Evolutionary conservation across 1,140 invertebrate genomes (phyloP), one percentile per base, ranked within the genome.

Genomic region (Orius insidiosus): DNA sequence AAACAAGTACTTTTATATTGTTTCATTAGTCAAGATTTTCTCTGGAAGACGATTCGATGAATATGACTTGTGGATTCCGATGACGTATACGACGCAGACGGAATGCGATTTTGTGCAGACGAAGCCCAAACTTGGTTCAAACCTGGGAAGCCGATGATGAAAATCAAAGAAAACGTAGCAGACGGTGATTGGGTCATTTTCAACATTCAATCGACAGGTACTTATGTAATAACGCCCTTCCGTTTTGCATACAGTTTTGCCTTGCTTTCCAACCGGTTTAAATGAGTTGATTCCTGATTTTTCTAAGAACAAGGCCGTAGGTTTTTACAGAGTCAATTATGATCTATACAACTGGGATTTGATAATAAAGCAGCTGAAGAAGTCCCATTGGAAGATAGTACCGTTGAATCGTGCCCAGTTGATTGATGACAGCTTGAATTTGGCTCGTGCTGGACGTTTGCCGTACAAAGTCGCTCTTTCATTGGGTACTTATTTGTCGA

Each of bases 341-440:
- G 76, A 84, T 47, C 53, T 65, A 33, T 52, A 57, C 1, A 78
- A 78, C 54, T 85, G 81, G 82, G 55, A 64, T 19, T 55, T 66
- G 0, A 59, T 85, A 0, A 69, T 68, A n/a, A 53, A 65, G 5
- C 67, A 67, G 5, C 63, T 78, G 0, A 68, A 66, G 36, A 55
- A 55, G 0, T 41, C 64, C 8, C 63, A 66, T 0, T n/a, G 66
- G 47, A 59, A 63, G 2, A 68, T 74, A 15, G 49, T 61, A 11
- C 55, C 60, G 4, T 63, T 80, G 0, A 80, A 81, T 46, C 68
- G 81, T 35, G 85, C 82, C 0, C 79, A 85, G 55, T 58, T 92
- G 1, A 69, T 93, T 7, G 80, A 88, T 54, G 86, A 93, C 62
- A 70, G 82, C 1, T 75, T 88, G 56, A 78, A 79, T 57, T 63